Percentiles rank a stretch among this genome's conserved stretches.
These are phyloP conservation scores for Apodemus sylvaticus DNA, from an alignment of 2,113 vertebrate species.

Conservation along the genomic window DNA sequence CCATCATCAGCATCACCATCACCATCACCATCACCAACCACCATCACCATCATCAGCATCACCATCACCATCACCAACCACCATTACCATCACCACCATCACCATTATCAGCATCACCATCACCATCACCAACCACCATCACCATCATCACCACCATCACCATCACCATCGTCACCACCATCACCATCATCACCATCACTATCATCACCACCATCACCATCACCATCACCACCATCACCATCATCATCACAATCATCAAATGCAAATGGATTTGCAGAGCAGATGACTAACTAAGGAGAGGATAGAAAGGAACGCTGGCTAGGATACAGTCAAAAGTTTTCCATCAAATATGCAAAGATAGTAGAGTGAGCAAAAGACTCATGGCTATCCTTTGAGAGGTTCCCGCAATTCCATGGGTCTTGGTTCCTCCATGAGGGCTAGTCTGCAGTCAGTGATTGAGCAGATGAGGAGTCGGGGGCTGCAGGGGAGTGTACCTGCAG, in stretches of 20 bases:
- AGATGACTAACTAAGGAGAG: background rate
- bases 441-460: too few relatives aligned
- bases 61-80: too few relatives aligned
- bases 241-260: background rate
- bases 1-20: too few relatives aligned
- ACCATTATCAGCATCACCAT: too few relatives aligned
- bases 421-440: background rate
- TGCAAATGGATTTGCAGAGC: background rate
- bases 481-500: background rate
- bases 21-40: too few relatives aligned
- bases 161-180: background rate
- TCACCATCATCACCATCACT: background rate
- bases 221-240: background rate
- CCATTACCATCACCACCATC: too few relatives aligned
- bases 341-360: background rate
- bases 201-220: background rate
- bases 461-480: background rate
- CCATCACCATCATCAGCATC: too few relatives aligned
- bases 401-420: background rate
- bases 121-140: too few relatives aligned
- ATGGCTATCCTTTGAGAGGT: background rate
- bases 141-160: rapidly evolving
- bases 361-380: background rate
- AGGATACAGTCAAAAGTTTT: background rate
- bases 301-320: background rate